Evolutionary conservation across 2,113 vertebrate species (phyloP), one percentile per base, ranked within the genome.

Genomic region (Strix uralensis): DNA sequence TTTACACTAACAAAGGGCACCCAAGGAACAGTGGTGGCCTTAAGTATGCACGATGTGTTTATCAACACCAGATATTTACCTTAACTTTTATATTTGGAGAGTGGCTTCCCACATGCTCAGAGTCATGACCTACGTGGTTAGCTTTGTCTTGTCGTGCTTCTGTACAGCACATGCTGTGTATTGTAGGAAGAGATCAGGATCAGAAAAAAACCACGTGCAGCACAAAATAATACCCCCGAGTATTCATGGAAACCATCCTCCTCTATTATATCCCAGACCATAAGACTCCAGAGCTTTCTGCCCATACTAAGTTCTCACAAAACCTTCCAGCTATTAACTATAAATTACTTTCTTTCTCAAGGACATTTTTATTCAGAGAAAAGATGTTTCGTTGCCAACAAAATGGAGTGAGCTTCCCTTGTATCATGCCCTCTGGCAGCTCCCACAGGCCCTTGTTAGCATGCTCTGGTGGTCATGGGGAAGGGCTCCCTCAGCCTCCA

Each of bases 51-150:
- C 86, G 36, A 34, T 52, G 47, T 81, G 80, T 82, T 94, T 91
- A 96, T 81, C 90, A 89, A 46, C 84, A 87, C 81, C 91, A 92
- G 90, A 79, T 88, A 95, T 93, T 95, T 94, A 91, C 96, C 89
- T 97, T 84, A 46, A 90, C 57, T 86, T 44, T 72, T 44, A 29
- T 80, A 59, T 81, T 90, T 95, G 58, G 25, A 90, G 29, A 94
- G 91, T 1, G n/a, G 91, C 92, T 98, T 96, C 91, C 93, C 92
- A 29, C 61, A 47, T 66, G 19, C 77, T 49, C 49, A 1, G 73
- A 95, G 94, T 36, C 61, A 2, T 83, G 91, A 94, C 90, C 93
- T 86, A 67, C 23, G 88, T 88, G 97, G 96, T 96, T 95, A 93
- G 55, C 61, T 97, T 86, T 91, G 46, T 62, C 96, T 93, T 55